phyloP scores from a whole-genome alignment of 2,888 invertebrate genomes.

The Thumatha senex region DNA sequence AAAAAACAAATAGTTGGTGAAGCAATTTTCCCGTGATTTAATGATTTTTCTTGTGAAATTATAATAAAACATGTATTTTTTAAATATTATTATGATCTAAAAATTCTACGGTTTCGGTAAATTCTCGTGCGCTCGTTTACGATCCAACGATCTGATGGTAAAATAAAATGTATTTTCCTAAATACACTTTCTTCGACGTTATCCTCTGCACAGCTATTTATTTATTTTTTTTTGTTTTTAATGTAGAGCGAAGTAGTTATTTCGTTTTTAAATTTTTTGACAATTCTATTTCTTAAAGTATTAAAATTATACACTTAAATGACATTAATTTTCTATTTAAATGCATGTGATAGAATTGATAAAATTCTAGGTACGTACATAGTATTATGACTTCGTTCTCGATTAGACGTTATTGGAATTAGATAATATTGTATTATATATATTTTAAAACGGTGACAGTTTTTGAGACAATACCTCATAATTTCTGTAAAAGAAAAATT shows the following conservation, averaged over 20 bases:
- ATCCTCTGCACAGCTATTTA: slow-evolving; percentile 34
- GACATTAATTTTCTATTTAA: not conserved
- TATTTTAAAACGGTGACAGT: not conserved
- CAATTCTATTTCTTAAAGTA: slow-evolving; percentile 25
- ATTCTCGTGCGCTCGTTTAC: slow-evolving; percentile 48
- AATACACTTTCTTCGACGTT: slow-evolving; percentile 32
- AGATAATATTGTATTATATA: not conserved
- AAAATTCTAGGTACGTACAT: slow-evolving; percentile 1
- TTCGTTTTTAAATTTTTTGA: slow-evolving; percentile 23
- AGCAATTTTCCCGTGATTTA: slow-evolving; percentile 14
- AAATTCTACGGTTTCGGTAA: slow-evolving; percentile 45
- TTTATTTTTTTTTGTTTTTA: slow-evolving; percentile 37
- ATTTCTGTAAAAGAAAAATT: not conserved
- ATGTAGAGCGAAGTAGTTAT: slow-evolving; percentile 38
- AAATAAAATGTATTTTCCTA: slow-evolving; percentile 32
- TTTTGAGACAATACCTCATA: not conserved
- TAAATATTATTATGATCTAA: slow-evolving; percentile 45
- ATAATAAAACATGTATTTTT: slow-evolving; percentile 12
- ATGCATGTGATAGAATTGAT: slow-evolving; percentile 2
- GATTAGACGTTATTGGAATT: not conserved
- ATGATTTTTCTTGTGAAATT: not conserved
- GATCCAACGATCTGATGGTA: slow-evolving; percentile 64
- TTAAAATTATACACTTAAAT: slow-evolving; percentile 4
- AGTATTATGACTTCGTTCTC: not conserved
- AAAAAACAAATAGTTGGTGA: slow-evolving; percentile 10